phyloP scores from a whole-genome alignment of 2,797 vertebrate genomes.

The Hyperoplus lanceolatus region DNA sequence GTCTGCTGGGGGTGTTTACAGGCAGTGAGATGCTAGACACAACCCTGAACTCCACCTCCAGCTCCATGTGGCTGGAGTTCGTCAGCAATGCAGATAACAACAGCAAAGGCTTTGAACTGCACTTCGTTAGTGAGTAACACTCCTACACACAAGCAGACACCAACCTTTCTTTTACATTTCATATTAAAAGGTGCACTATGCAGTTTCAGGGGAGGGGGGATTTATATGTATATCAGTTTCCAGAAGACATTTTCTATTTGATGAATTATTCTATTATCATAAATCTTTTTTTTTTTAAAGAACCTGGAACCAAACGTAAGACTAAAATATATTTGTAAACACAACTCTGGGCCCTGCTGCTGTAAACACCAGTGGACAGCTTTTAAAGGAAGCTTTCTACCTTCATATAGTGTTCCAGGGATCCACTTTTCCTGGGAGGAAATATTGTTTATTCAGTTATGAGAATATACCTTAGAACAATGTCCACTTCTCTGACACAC shows the following conservation, averaged over 20 bases:
- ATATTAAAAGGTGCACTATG: not conserved
- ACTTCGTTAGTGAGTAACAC: constrained; percentile 93
- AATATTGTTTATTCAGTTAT: no score
- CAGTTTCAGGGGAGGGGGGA: not conserved
- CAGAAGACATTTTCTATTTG: not conserved
- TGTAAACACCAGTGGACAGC: no score
- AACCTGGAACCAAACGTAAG: no score
- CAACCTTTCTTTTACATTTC: constrained; percentile 1
- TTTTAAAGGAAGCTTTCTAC: no score
- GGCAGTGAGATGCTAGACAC: constrained; percentile 89
- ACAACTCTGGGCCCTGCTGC: no score
- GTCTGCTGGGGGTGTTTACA: constrained; percentile 92
- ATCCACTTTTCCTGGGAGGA: no score
- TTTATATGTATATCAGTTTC: not conserved
- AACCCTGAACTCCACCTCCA: constrained; percentile 96
- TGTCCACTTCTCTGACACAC: no score
- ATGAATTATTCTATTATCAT: no score
- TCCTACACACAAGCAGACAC: constrained; percentile 6
- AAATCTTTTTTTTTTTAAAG: no score
- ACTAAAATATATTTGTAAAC: no score
- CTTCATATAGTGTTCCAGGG: no score
- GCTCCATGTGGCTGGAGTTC: constrained; percentile 97
- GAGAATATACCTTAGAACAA: no score
- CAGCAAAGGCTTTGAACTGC: constrained; percentile 96
- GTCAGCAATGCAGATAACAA: constrained; percentile 92